These are phyloP conservation scores for Rhea americana DNA, from an alignment of 2,113 vertebrate species.

Conservation along the genomic window DNA sequence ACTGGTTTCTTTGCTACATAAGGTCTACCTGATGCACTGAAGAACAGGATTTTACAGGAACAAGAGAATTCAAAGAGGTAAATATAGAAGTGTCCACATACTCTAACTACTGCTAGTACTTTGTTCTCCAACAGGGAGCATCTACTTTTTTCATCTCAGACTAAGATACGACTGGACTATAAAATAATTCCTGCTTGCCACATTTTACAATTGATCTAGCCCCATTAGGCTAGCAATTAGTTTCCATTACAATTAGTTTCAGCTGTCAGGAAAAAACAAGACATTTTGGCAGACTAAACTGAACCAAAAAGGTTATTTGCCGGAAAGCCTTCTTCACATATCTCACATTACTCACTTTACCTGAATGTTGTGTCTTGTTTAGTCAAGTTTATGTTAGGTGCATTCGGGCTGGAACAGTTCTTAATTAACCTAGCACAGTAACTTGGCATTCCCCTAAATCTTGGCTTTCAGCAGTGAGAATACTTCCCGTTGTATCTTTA, in stretches of 20 bases:
- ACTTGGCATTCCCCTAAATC: background rate
- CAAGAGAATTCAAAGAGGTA: background rate
- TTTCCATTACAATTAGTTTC: background rate
- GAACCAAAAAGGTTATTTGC: background rate
- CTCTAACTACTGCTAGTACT: background rate
- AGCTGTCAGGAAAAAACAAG: background rate
- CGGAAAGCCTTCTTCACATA: background rate
- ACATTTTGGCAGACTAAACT: background rate
- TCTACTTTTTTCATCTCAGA: background rate
- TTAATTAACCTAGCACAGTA: background rate
- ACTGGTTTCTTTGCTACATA: background rate
- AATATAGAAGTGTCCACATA: background rate
- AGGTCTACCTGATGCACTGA: background rate
- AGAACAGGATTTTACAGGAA: background rate
- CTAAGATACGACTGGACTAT: background rate
- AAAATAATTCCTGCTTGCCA: background rate
- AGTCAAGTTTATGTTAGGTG: background rate
- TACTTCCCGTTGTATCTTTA: background rate
- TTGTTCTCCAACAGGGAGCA: background rate
- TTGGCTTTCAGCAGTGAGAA: background rate
- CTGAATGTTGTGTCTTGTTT: background rate
- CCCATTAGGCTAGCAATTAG: background rate
- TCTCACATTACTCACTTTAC: background rate
- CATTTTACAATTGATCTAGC: background rate
- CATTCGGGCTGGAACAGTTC: background rate